Percentiles rank a stretch among this genome's conserved stretches.
Evolutionary conservation across 2,888 invertebrate species (phyloP).

Genomic region (Ectropis crepuscularia): DNA sequence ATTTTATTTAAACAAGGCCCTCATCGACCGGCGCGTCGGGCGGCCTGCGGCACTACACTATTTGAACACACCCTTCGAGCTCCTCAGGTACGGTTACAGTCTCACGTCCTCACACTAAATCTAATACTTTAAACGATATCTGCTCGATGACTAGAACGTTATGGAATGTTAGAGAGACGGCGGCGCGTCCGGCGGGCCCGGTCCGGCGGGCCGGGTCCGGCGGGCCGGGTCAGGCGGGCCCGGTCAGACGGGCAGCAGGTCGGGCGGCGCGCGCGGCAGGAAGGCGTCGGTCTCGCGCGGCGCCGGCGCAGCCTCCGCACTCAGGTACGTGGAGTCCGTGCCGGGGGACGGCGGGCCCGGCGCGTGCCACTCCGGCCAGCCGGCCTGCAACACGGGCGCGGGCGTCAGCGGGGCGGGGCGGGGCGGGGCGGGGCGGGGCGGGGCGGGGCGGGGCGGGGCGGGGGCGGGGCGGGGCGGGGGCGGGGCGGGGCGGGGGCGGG

Average conservation of each 20-base stretch:
- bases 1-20: no score
- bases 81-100: no score
- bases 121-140: background rate
- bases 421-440: constrained; percentile 46
- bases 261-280: constrained; percentile 36
- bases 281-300: constrained; percentile 58
- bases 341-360: constrained; percentile 63
- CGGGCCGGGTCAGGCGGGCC: no score
- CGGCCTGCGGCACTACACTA: no score
- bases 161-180: background rate
- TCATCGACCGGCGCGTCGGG: no score
- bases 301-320: constrained; percentile 57
- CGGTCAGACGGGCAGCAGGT: background rate
- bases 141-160: constrained; percentile 14
- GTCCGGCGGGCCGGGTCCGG: no score
- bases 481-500: constrained; percentile 68
- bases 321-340: constrained; percentile 69
- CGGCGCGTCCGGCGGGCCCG: background rate
- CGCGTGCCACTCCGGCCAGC: constrained; percentile 69
- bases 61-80: no score
- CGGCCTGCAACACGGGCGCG: constrained; percentile 51
- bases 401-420: constrained; percentile 32
- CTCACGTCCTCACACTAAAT: background rate
- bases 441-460: constrained; percentile 45
- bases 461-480: constrained; percentile 36